phyloP scores from a whole-genome alignment of 1,140 invertebrate species.

The Dryas iulia region DNA sequence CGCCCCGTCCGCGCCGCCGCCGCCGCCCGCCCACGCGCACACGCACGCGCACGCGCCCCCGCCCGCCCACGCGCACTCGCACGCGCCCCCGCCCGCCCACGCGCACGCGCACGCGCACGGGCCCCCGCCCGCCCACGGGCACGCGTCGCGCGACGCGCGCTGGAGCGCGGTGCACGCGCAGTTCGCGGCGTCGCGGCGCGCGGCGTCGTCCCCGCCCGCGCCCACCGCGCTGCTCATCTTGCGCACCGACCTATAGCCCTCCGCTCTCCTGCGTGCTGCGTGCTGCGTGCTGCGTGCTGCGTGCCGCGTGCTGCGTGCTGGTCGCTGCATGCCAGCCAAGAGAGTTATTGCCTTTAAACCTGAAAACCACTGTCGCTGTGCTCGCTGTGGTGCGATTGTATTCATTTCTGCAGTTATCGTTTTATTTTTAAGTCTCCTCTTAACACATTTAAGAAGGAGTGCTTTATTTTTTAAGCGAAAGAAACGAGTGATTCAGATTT shows the following conservation, averaged over 20 bases:
- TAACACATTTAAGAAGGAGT: too few relatives aligned
- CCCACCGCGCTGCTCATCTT: constrained; percentile 52
- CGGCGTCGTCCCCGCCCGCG: constrained; percentile 33
- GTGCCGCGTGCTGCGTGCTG: too few relatives aligned
- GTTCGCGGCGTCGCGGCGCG: constrained; percentile 37
- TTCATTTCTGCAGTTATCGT: too few relatives aligned
- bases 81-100: constrained; percentile 2
- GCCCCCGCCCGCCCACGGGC: neutral
- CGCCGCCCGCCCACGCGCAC: neutral
- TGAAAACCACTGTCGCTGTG: too few relatives aligned
- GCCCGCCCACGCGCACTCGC: constrained; percentile 8
- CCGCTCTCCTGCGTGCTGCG: too few relatives aligned
- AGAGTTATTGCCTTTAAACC: too few relatives aligned
- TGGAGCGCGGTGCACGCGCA: constrained; percentile 64
- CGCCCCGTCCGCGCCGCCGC: constrained; percentile 11
- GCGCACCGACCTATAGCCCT: constrained; percentile 46
- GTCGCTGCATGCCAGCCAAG: too few relatives aligned
- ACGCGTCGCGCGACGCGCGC: constrained; percentile 38
- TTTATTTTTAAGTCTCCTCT: too few relatives aligned
- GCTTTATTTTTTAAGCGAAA: too few relatives aligned
- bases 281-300: too few relatives aligned
- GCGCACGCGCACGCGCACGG: constrained; percentile 6
- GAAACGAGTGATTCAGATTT: too few relatives aligned
- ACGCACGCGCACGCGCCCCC: constrained; percentile 12
- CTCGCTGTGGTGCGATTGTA: too few relatives aligned